Evolutionary conservation across 2,797 vertebrate species (phyloP).

Genomic region (Antennarius maculatus): DNA sequence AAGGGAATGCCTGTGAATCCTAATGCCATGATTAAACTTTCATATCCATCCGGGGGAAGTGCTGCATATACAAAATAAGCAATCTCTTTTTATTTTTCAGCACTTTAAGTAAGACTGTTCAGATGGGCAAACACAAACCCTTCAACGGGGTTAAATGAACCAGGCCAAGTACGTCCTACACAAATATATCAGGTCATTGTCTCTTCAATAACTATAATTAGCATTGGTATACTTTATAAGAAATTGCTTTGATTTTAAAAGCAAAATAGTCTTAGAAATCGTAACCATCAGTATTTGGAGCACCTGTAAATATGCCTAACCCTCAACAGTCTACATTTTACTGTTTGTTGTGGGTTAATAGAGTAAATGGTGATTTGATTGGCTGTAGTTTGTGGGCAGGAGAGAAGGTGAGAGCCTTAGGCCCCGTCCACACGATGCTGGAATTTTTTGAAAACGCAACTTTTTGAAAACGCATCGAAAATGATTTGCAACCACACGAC

Average conservation of each 20-base stretch:
- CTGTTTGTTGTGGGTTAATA: conserved; percentile 33
- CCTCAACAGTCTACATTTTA: conserved; percentile 8
- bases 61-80: conserved; percentile 78
- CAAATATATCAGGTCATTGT: conserved; percentile 50
- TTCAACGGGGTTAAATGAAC: conserved; percentile 71
- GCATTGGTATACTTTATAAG: conserved; percentile 16
- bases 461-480: too few relatives aligned
- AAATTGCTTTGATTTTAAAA: conserved; percentile 12
- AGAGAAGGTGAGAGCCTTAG: conserved; percentile 48
- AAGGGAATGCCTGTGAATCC: conserved; percentile 78
- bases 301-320: conserved; percentile 12
- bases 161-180: conserved; percentile 35
- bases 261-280: conserved; percentile 7
- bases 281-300: conserved; percentile 6
- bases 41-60: conserved; percentile 73
- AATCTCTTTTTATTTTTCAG: conserved; percentile 73
- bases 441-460: too few relatives aligned
- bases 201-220: conserved; percentile 30
- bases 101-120: conserved; percentile 58
- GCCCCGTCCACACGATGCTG: too few relatives aligned
- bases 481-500: too few relatives aligned
- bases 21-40: conserved; percentile 83
- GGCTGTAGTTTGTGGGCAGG: conserved; percentile 27
- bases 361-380: conserved; percentile 38
- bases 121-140: conserved; percentile 61